Evolutionary conservation across 2,113 vertebrate genomes (phyloP).

Genomic region (Amazona guildingii): DNA sequence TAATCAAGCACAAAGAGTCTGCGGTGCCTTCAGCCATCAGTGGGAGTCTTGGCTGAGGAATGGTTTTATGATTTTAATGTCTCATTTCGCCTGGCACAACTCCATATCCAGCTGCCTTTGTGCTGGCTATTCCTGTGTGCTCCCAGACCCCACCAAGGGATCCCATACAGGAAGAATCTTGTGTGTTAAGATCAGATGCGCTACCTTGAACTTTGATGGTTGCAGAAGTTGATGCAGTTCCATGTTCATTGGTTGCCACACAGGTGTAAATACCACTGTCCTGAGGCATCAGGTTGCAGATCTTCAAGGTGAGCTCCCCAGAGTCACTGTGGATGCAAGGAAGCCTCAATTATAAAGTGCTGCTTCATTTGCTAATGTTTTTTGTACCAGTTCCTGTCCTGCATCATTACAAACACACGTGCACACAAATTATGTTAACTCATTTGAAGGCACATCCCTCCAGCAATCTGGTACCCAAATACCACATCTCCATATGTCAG

Average conservation of each 20-base stretch:
- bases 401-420: neutral
- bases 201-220: conserved; percentile 97
- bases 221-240: conserved; percentile 89
- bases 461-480: neutral
- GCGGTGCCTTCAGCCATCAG: neutral
- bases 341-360: neutral
- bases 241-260: conserved; percentile 89
- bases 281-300: conserved; percentile 97
- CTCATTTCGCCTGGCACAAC: neutral
- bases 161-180: rapidly evolving
- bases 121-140: neutral
- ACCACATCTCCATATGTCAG: neutral
- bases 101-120: neutral
- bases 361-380: neutral
- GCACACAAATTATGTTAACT: neutral
- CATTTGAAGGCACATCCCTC: neutral
- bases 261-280: conserved; percentile 98
- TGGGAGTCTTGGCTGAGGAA: neutral
- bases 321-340: conserved; percentile 82
- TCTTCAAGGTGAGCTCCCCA: conserved; percentile 91
- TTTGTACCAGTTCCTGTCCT: neutral
- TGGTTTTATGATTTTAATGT: neutral
- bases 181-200: neutral
- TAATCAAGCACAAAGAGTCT: neutral
- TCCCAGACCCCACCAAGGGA: neutral